Evolutionary conservation across 1,140 invertebrate genomes (phyloP), one percentile per base, ranked within the genome.

Genomic region (Drosophila ananassae): DNA sequence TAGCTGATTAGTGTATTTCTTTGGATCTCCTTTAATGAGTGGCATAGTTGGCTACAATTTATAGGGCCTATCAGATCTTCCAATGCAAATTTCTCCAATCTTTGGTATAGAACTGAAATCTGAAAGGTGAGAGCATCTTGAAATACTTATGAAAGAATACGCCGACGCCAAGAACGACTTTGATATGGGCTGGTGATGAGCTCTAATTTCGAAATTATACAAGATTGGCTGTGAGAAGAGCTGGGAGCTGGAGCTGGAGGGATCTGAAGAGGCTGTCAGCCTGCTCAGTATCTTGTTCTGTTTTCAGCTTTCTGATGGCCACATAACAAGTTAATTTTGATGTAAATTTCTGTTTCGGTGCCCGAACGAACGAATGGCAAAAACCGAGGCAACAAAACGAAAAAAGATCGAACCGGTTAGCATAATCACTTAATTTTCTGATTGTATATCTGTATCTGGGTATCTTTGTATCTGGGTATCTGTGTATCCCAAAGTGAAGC

Each of bases 181-280:
- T 89, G 83, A 87, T 82, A 73, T 79, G 79, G 76, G 61, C 60
- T 77, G 64, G 63, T 87, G 83, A 87, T 89, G 79, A 89, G 83
- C 83, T 89, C 83, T 83, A 89, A 89, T 89, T 89, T 89, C 55
- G 72, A 89, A 89, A 89, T 89, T 89, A 89, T 89, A 89, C 79
- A 67, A 89, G 87, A 89, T 89, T 89, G 80, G 64, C 54, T 62
- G 50, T 55, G 47, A 56, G 57, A 48, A 28, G 47, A 61, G 25
- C 25, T 28, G 54, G 57, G 2, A 68, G 48, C 39, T 60, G 66
- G 57, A 46, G 51, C 55, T 60, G 17, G 44, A 37, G 25, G 25
- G 61, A 54, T 75, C 52, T 75, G 22, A 75, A 75, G 73, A 55
- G 73, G 61, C 74, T 69, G 54, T 63, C 63, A 75, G 73, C 37